Evolutionary conservation across 2,888 invertebrate species (phyloP).

Genomic region (Rhogogaster chlorosoma): DNA sequence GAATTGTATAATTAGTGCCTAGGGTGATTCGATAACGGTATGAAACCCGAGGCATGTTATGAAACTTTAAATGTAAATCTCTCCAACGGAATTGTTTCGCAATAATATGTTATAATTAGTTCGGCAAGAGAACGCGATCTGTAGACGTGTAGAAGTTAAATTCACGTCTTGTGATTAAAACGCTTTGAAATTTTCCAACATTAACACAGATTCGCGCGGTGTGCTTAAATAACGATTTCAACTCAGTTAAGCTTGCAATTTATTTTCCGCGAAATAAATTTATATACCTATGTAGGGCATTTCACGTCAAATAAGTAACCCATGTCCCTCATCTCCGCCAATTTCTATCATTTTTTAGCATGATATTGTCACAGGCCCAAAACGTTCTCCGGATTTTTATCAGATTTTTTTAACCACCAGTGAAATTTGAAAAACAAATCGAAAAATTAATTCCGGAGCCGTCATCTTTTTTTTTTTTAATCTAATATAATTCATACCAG

Average conservation of each 20-base stretch:
- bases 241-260: background rate
- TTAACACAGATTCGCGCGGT: background rate
- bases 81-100: background rate
- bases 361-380: no score
- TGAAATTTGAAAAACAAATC: no score
- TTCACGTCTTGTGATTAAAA: background rate
- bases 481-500: no score
- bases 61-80: background rate
- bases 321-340: no score
- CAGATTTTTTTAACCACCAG: no score
- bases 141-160: background rate
- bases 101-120: background rate
- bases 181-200: background rate
- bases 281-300: background rate
- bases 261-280: background rate
- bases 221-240: background rate
- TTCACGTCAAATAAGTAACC: background rate
- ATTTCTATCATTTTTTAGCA: no score
- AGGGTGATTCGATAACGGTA: background rate
- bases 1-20: conserved; percentile 10
- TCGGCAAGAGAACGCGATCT: background rate
- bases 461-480: no score
- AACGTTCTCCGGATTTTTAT: no score
- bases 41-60: background rate
- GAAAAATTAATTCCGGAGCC: no score